Evolutionary conservation across 1,140 invertebrate species (phyloP), one percentile per base, ranked within the genome.

Genomic region (Parasteatoda tepidariorum): DNA sequence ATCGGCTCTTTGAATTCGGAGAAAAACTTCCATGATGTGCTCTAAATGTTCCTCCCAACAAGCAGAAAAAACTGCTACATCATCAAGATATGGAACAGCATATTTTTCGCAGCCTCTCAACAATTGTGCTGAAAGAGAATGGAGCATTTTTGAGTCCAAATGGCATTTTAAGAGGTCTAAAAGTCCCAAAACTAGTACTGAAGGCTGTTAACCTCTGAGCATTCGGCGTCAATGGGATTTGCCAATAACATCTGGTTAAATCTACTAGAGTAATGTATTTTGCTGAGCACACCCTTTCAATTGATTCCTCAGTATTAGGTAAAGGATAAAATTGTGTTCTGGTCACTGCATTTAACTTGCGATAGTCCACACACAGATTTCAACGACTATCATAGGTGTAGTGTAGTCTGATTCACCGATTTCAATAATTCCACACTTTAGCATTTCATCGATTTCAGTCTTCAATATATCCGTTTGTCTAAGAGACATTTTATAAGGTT

Each of bases 61-160:
- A 3, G 31, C 30, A 0, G 18, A 22, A 18, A 78, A 79, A 3
- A 79, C 31, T 11, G 73, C 6, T 18, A 84, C 30, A 33, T 78
- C 73, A 68, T 84, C 74, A 18, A 84, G 7, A 54, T 79, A 84
- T 3, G 0, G 0, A 3, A 84, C 9, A 11, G 31, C 22, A 64
- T 34, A 22, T 34, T 59, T 59, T 11, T 48, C 28, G n/a, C 22
- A 28, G 7, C n/a, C 5, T 11, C 28, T 26, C 3, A 38, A 3
- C 4, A 82, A 22, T 13, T 22, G 13, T 5, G 18, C 0, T 2
- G 18, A n/a, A 55, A 57, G 28, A 59, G 13, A 11, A 22, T 26
- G 81, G 54, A 54, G 68, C 61, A 6, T 61, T 85, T 57, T 31
- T 70, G 15, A 83, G 28, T 18, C 76, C 38, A 48, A 2, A 48